Base-by-base conservation (phyloP, 2,888 invertebrate genomes). In the Chirona hameri region DNA sequence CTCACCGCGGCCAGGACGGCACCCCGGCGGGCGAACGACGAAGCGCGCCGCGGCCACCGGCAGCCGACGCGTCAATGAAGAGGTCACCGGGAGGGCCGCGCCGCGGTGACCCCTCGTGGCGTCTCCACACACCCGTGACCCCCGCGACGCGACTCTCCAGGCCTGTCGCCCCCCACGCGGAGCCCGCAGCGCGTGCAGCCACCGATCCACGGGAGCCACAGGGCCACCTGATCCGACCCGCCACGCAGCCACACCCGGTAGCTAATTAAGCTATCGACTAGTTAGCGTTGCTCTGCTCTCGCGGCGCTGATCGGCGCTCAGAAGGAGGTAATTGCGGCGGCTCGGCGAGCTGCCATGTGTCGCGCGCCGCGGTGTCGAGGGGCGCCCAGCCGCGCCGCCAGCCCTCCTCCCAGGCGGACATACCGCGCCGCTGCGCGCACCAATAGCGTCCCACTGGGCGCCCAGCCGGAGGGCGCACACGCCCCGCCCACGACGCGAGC, bases 361-460 rank as follows among this genome's bases (percentile, higher is more conserved):
- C 76, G 76, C 76, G 76, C 76, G 39, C 76, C 31, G 39, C 76
- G 76, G 76, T 76, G 76, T 18, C 76, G 31, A 29, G 76, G 39
- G 76, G 76, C 76, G 31, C 39, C 76, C 76, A 76, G 76, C 76
- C 18, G 76, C 39, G 76, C 1, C 39, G 76, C 31, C 18, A 15
- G 76, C 31, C 76, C 76, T 18, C 76, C 76, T 39, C 39, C 76
- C 39, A 39, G 39, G 39, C 76, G 39, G 76, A 76, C 76, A 76
- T 76, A 39, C 76, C 76, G 39, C 39, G 76, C 76, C 39, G 76
- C 76, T 76, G 76, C 29, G 76, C 4, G 39, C 76, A 76, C 76
- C 76, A 76, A 76, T 76, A 76, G 76, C 31, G 27, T n/a, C 76
- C 76, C 76, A 39, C 76, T 76, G 76, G 31, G 76, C 76, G 31